Conservation (phyloP, 2,888 invertebrate genomes). For the Limnephilus lunatus region DNA sequence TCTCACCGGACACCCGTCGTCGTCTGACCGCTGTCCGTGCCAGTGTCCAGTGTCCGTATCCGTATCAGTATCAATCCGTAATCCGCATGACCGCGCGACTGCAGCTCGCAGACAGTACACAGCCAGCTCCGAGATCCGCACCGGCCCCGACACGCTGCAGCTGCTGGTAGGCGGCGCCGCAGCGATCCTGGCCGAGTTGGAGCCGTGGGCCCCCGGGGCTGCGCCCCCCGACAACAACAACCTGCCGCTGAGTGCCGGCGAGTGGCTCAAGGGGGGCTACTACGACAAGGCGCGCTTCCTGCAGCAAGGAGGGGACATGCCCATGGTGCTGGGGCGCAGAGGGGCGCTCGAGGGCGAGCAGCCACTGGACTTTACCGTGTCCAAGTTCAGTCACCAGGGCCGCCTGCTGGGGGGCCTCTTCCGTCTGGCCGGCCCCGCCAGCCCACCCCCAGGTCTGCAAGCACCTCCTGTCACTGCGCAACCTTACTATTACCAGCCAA, state of each 20-base stretch:
- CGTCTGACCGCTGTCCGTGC: conserved; percentile 71
- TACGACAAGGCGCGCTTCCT: conserved; percentile 56
- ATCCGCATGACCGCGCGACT: conserved; percentile 39
- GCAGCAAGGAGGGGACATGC: conserved; percentile 73
- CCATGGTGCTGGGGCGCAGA: conserved; percentile 79
- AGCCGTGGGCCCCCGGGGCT: conserved; percentile 70
- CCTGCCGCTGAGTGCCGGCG: conserved; percentile 67
- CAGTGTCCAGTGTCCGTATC: conserved; percentile 60
- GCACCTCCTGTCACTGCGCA: conserved; percentile 31
- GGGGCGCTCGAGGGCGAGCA: conserved; percentile 77
- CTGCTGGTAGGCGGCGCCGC: conserved; percentile 76
- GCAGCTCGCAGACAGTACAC: background rate
- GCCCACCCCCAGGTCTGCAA: conserved; percentile 69
- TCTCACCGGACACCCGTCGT: conserved; percentile 72
- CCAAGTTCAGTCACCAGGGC: conserved; percentile 73
- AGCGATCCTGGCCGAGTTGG: conserved; percentile 70
- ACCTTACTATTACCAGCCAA: conserved; percentile 42
- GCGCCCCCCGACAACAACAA: conserved; percentile 68
- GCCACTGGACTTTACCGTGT: conserved; percentile 87
- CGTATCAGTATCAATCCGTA: conserved; percentile 57
- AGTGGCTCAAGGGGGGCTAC: conserved; percentile 65
- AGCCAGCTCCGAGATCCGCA: conserved; percentile 58
- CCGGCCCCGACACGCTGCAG: conserved; percentile 70
- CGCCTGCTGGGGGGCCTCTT: conserved; percentile 67
- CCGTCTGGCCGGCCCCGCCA: conserved; percentile 69